These are phyloP conservation scores for Melanerpes aurifrons DNA, from an alignment of 2,113 vertebrate species.

Conservation along the genomic window DNA sequence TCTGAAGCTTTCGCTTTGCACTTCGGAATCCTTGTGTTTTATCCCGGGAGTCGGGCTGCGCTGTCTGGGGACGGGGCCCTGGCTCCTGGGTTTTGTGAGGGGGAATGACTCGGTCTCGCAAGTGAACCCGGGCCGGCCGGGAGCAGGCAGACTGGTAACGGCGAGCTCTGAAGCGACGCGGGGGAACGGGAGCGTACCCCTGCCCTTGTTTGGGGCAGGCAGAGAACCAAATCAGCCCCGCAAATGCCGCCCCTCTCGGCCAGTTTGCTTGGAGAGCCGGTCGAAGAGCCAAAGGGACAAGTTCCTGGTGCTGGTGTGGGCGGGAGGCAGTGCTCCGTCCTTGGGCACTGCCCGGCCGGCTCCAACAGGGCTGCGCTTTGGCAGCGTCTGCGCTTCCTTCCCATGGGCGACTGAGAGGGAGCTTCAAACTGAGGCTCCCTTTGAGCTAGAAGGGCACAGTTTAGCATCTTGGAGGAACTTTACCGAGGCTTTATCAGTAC, in stretches of 20 bases:
- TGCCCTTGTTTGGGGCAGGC: not conserved
- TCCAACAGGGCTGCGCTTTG: not conserved
- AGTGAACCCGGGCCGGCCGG: too few relatives aligned
- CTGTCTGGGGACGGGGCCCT: not conserved
- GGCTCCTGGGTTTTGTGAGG: not conserved
- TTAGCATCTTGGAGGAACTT: accelerated
- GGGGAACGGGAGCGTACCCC: not conserved
- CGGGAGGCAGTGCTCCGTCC: not conserved
- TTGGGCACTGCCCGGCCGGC: not conserved
- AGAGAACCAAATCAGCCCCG: not conserved
- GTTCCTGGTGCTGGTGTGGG: not conserved
- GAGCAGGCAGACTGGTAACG: not conserved
- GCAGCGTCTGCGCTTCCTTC: not conserved
- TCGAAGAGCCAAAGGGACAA: not conserved
- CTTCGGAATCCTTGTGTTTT: not conserved
- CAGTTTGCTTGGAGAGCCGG: not conserved
- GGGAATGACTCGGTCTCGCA: accelerated
- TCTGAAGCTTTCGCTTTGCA: accelerated
- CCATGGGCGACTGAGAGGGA: accelerated
- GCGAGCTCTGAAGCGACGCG: too few relatives aligned
- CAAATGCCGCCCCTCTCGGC: not conserved
- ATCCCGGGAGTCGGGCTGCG: not conserved
- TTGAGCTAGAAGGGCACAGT: accelerated
- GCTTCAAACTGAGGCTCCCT: accelerated
- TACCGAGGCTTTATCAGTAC: accelerated